Evolutionary conservation across 2,888 invertebrate species (phyloP), one percentile per base, ranked within the genome.

Genomic region (Mantis religiosa): DNA sequence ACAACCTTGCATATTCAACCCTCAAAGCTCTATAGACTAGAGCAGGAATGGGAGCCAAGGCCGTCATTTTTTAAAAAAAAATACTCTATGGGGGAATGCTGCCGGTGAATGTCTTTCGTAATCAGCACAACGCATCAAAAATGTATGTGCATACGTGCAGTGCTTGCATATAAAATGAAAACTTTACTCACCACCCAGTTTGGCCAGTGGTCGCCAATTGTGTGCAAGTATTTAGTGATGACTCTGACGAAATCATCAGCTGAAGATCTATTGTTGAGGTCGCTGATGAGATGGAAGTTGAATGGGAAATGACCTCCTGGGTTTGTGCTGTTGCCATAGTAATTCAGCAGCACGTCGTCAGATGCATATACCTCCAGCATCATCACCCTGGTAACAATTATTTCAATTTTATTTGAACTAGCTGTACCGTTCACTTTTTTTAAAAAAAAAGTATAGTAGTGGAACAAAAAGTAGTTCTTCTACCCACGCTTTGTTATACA

Each of bases 351-450:
- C 91, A 94, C 93, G 1, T 93, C 92, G 1, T 95, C 92, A 8
- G 94, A 94, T 0, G 95, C 94, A 91, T 95, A 96, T 0, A 94
- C 95, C 92, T 96, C 96, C 0, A 95, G 94, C 92, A 96, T 94
- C 27, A 96, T 92, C 0, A 95, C 93, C 88, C 95, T 95, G 92
- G 0, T 28, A 28, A 34, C 12, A 25, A 12, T 0, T 20, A 4
- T 1, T 20, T 20, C 20, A 9, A 41, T 41, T n/a, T n/a, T n/a
- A n/a, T n/a, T n/a, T n/a, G n/a, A n/a, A n/a, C n/a, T n/a, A n/a
- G n/a, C n/a, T n/a, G n/a, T n/a, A n/a, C n/a, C n/a, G n/a, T n/a
- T n/a, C n/a, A n/a, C n/a, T n/a, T n/a, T n/a, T n/a, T n/a, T n/a
- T n/a, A n/a, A n/a, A n/a, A n/a, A n/a, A n/a, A n/a, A n/a, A n/a